A percentile compares a stretch with the other conserved stretches of the same genome.
These are phyloP conservation scores for Cirrhinus molitorella DNA, from an alignment of 2,797 vertebrate species.

Conservation along the genomic window DNA sequence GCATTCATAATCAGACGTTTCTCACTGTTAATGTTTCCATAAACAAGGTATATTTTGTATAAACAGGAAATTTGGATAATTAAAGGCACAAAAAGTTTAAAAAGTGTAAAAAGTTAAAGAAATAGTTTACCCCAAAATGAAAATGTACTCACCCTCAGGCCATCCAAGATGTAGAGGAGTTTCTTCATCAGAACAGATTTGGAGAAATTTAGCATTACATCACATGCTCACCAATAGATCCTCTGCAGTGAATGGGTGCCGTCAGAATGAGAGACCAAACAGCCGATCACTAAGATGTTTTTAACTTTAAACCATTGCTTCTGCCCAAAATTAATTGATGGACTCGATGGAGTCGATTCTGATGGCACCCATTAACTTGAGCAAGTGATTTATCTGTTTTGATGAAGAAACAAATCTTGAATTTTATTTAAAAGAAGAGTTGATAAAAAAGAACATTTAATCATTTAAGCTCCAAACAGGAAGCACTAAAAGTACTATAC, in stretches of 20 bases:
- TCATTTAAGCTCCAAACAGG: background rate
- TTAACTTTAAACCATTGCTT: background rate
- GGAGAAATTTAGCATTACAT: background rate
- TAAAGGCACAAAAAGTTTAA: background rate
- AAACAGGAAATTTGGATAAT: background rate
- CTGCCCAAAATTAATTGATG: background rate
- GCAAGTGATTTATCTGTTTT: background rate
- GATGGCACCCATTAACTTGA: background rate
- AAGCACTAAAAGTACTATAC: background rate
- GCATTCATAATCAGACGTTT: conserved; percentile 3
- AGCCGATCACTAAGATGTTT: background rate
- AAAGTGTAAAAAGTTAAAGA: too few species aligned
- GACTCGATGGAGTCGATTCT: background rate
- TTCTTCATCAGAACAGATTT: background rate
- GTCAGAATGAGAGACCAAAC: background rate
- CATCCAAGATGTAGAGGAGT: background rate
- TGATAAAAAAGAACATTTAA: background rate
- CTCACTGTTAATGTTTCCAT: background rate
- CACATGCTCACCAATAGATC: too few species aligned
- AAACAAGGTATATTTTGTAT: background rate
- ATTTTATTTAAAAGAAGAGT: too few species aligned
- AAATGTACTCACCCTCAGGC: background rate
- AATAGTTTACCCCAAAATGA: background rate
- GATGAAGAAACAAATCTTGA: background rate
- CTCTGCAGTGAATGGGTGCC: background rate